Percentiles rank a stretch among this genome's conserved stretches.
Evolutionary conservation across 92 coral and sea anemone genomes (phyloP).

Genomic region (Anthopleura xanthogrammica): DNA sequence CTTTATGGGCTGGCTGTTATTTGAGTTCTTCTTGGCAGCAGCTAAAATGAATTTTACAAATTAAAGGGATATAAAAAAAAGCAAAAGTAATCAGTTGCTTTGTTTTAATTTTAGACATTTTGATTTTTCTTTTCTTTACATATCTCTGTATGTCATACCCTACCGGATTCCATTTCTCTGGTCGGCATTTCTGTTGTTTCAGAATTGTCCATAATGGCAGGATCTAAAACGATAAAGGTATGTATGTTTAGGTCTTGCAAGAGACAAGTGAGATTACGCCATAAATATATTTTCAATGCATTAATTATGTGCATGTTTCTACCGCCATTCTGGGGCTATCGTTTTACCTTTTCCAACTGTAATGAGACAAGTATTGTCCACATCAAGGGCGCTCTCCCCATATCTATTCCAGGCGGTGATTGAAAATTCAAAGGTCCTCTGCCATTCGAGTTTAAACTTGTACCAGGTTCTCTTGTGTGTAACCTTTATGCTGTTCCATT

Average conservation of each 20-base stretch:
- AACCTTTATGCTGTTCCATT: not conserved
- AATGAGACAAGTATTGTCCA: slow-evolving; percentile 20
- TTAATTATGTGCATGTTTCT: too few relatives aligned
- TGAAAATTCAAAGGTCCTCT: slow-evolving; percentile 2
- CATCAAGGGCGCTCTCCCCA: slow-evolving; percentile 24
- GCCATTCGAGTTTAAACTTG: slow-evolving; percentile 20
- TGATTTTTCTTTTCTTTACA: too few relatives aligned
- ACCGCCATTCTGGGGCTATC: too few relatives aligned
- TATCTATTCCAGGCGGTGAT: slow-evolving; percentile 33
- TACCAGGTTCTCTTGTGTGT: slow-evolving; percentile 20
- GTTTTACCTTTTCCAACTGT: slow-evolving; percentile 22
- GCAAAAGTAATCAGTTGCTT: too few relatives aligned
- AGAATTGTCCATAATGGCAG: too few relatives aligned
- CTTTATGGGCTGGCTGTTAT: not conserved
- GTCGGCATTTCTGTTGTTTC: not conserved
- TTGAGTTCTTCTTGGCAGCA: not conserved
- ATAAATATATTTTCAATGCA: too few relatives aligned
- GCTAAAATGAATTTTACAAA: not conserved
- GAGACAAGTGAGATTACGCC: too few relatives aligned
- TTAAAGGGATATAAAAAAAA: not conserved
- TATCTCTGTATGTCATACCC: too few relatives aligned
- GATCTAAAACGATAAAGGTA: too few relatives aligned
- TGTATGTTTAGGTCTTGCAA: too few relatives aligned
- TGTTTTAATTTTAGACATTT: too few relatives aligned
- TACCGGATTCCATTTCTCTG: not conserved